Conservation (phyloP, 2,888 invertebrate species). For the Hirtodrosophila confusa region DNA sequence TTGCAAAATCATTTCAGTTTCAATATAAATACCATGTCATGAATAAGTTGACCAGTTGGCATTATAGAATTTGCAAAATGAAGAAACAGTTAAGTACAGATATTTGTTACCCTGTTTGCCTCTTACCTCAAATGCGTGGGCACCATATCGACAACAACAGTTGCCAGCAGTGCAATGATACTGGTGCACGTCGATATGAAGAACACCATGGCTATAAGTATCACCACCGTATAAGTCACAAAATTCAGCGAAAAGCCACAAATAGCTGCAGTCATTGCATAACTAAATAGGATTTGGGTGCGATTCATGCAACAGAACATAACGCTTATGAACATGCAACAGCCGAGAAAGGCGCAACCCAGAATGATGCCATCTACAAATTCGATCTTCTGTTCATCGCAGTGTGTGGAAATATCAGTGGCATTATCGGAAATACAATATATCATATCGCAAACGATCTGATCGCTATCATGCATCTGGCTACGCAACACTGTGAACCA, state of each 20-base stretch:
- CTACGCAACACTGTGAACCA: constrained; percentile 19
- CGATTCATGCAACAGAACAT: constrained; percentile 13
- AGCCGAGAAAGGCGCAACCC: background rate
- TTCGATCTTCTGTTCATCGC: background rate
- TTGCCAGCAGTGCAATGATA: constrained; percentile 7
- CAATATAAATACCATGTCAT: no score
- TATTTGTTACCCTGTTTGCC: background rate
- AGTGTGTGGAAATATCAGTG: background rate
- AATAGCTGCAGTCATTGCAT: background rate
- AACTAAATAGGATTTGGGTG: constrained; percentile 2
- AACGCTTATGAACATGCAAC: constrained; percentile 3
- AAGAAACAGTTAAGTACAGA: no score
- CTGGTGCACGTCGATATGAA: constrained; percentile 14
- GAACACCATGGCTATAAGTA: constrained; percentile 8
- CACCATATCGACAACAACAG: constrained; percentile 37
- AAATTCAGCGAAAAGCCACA: constrained; percentile 32
- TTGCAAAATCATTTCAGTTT: no score
- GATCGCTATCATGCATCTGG: background rate
- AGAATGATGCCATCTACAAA: constrained; percentile 14
- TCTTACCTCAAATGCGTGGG: constrained; percentile 57
- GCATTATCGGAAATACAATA: background rate
- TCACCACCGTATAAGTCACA: background rate
- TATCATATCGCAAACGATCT: constrained; percentile 20
- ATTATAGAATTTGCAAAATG: no score
- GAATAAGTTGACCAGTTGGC: no score